phyloP scores from a whole-genome alignment of 2,113 vertebrate species.

The human (Homo sapiens) region GRCh38 chrX:99436001-99436500 shows the following conservation, averaged over 20 bases:
- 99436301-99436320: not conserved
- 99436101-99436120: not conserved
- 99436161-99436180: not conserved
- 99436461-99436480: not conserved
- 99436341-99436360: not conserved
- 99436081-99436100: not conserved
- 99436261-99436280: not conserved
- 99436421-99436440: not conserved
- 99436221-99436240: not conserved
- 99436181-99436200: not conserved
- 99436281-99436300: not conserved
- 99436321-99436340: not conserved
- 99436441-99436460: not conserved
- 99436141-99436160: not conserved
- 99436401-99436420: not conserved
- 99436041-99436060: not conserved
- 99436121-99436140: not conserved
- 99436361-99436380: not conserved
- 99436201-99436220: not conserved
- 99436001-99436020: not conserved
- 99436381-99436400: not conserved
- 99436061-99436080: not conserved
- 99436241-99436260: not conserved
- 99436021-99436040: not conserved
- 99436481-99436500: not conserved